phyloP scores from a whole-genome alignment of 2,113 vertebrate genomes.

The Caracal caracal region DNA sequence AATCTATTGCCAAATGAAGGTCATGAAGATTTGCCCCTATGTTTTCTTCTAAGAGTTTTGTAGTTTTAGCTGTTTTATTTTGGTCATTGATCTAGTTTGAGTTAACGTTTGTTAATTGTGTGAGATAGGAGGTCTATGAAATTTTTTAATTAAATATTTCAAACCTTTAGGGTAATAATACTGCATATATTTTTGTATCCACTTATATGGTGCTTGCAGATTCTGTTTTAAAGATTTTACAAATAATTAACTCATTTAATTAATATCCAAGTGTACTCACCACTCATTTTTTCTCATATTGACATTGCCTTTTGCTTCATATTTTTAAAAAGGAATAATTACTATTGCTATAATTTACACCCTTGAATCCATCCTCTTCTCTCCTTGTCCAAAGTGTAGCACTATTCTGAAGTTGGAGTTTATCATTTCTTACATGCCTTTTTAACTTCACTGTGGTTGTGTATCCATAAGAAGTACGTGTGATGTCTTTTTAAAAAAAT shows the following conservation, averaged over 20 bases:
- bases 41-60: not conserved
- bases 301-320: not conserved
- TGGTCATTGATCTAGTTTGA: not conserved
- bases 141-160: not conserved
- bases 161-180: not conserved
- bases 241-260: not conserved
- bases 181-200: not conserved
- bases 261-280: not conserved
- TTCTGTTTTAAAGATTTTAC: not conserved
- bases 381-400: not conserved
- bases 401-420: not conserved
- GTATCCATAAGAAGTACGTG: not conserved
- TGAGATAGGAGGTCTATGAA: not conserved
- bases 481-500: not conserved
- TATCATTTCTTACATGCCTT: not conserved
- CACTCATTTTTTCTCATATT: not conserved
- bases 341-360: not conserved
- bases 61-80: not conserved
- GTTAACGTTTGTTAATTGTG: not conserved
- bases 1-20: not conserved
- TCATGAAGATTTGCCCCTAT: not conserved
- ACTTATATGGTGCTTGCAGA: not conserved
- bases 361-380: not conserved
- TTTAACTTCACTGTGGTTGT: not conserved
- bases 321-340: not conserved